Evolutionary conservation across 1,140 invertebrate species (phyloP), one percentile per base, ranked within the genome.

Genomic region (Sinonovacula constricta): DNA sequence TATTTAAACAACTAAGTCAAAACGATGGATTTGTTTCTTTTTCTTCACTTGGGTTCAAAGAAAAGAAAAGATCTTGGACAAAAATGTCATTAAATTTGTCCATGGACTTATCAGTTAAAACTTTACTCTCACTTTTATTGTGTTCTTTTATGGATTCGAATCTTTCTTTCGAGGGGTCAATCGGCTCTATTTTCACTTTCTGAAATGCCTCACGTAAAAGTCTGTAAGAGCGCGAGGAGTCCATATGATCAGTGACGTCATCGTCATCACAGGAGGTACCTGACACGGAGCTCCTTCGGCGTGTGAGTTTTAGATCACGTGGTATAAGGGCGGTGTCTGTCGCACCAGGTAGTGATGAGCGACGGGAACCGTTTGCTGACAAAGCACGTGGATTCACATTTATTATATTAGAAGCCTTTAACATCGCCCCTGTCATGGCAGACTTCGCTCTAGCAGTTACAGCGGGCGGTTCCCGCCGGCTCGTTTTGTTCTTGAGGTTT

Each of bases 121-220:
- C 22, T 24, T 33, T 5, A 3, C 24, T 65, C 30, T 53, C 34
- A 12, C 56, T 33, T 7, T 2, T 7, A 28, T 75, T 59, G 56
- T 75, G 39, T 34, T 28, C 59, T 28, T 62, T 62, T 33, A 75
- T 54, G 26, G 22, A 30, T 26, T 63, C 53, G 10, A 75, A 31
- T 51, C 24, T 53, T 10, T 75, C 60, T 51, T 34, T 24, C 31
- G 53, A 26, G 3, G 59, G 49, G 24, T 75, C 39, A 2, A 49
- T n/a, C 22, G 28, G 15, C 31, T 75, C 71, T 2, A 36, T 54
- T 36, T 56, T 65, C 18, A 60, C 51, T 45, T 75, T 75, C 49
- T 65, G 63, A 53, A 65, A 75, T 1, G 71, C 60, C 36, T 75
- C 71, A 15, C 49, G n/a, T 36, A 75, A 65, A 3, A 65, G 26